Base-by-base conservation (phyloP, 1,140 invertebrate genomes). In the Lutraria rhynchaena region DNA sequence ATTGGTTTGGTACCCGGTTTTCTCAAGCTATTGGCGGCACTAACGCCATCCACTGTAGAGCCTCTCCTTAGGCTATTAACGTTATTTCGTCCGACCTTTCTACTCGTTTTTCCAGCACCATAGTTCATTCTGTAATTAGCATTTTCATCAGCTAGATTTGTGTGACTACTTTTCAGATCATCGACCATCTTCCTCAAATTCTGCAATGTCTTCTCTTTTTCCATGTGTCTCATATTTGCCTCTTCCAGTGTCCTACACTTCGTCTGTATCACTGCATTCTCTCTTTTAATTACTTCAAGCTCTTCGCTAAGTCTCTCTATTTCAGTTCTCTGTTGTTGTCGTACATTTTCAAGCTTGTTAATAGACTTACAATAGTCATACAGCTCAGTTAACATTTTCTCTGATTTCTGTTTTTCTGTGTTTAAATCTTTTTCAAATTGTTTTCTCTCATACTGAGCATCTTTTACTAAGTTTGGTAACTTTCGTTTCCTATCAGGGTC, bases 191-290 rank as follows among this genome's bases (percentile, higher is more conserved):
- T 83, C 27, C 57, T 67, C 7, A 87, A 58, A 78, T 85, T 86
- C 57, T 82, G 78, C 4, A 87, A 60, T 49, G 86, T 87, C 41
- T 87, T 83, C 71, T 87, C 83, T 61, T 87, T 86, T 69, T 88
- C 84, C 3, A 82, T 35, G 44, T 87, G 85, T 55, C 81, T 69
- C 33, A 67, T 69, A 53, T 85, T 81, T 0, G 84, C 44, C 49
- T 73, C 67, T 60, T 88, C 83, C 15, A 86, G 83, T 19, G 83
- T 81, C 9, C 49, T 41, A 46, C 82, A 61, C 57, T 84, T 85
- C 19, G 82, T 82, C 41, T 49, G 31, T 9, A 85, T 41, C 13
- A 75, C 73, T 7, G 67, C 58, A 41, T 84, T 84, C 51, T 86
- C 82, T 15, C 44, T 33, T 74, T 71, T 77, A 24, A 87, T 35